Conservation (phyloP, 1,140 invertebrate species). For the Lepidotrigona ventralis region DNA sequence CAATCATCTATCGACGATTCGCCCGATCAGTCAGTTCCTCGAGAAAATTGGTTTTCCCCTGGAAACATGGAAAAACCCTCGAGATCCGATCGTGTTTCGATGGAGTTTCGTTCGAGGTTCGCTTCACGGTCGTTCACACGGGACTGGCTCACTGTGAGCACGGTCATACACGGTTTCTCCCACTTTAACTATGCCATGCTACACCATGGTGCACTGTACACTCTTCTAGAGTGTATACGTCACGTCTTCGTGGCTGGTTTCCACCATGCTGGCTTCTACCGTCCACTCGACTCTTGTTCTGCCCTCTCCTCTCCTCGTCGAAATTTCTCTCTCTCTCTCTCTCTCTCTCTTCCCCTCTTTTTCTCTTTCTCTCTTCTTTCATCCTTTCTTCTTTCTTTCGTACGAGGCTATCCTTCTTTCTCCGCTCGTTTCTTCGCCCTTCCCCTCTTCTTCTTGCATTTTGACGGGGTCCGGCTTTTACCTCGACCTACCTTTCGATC, state of each 20-base stretch:
- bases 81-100: conserved; percentile 33
- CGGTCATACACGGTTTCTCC: conserved; percentile 68
- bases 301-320: neutral
- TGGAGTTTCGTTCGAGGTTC: conserved; percentile 60
- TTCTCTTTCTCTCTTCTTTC: conserved; percentile 18
- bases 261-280: conserved; percentile 43
- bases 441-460: neutral
- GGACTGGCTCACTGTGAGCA: conserved; percentile 67
- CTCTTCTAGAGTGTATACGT: conserved; percentile 51
- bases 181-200: conserved; percentile 65
- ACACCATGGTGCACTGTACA: conserved; percentile 58
- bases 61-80: conserved; percentile 14
- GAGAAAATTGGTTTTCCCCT: too few species aligned
- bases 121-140: conserved; percentile 72
- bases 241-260: conserved; percentile 57
- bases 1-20: neutral
- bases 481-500: conserved; percentile 44
- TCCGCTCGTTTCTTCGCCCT: too few species aligned
- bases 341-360: neutral
- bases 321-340: neutral
- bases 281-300: conserved; percentile 16
- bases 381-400: neutral
- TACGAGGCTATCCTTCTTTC: neutral
- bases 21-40: neutral
- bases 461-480: neutral